Base-by-base conservation (phyloP, 1,140 invertebrate species). In the Drosophila aff. region DNA sequence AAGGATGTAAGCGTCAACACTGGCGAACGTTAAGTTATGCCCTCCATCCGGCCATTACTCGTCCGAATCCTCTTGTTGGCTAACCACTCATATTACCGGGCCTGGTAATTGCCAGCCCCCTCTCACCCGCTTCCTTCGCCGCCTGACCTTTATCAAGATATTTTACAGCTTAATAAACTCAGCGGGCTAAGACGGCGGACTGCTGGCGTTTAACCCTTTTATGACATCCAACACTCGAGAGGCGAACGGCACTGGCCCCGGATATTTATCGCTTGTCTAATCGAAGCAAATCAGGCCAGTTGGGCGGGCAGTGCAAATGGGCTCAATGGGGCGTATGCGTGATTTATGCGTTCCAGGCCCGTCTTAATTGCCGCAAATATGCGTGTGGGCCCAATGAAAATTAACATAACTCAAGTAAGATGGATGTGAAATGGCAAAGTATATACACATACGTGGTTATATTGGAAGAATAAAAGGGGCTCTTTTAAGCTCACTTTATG, bases 1-100 rank as follows among this genome's bases (percentile, higher is more conserved):
- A 68, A 77, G 84, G 83, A 89, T 89, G 79, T 61, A 60, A 89
- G 76, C 84, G 83, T 86, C 83, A 86, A 77, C 81, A 80, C 76
- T 69, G 64, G 75, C 75, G 57, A 55, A 63, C 72, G 73, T 47
- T 77, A 81, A 81, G 72, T 84, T 83, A 85, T 83, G 65, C 82
- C 75, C 67, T 62, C 52, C 50, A 78, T 78, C 75, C 75, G 75
- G 75, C 57, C 74, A 78, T 78, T 78, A 78, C 67, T 60, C 38
- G 66, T 15, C 46, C 47, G 61, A 62, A 28, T 49, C 40, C 49
- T 26, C 60, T 46, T 78, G 77, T 81, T 73, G 78, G 74, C 26
- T 68, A 47, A 71, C 79, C 76, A 57, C 65, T 87, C 82, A 65
- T 76, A 80, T 86, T 80, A 73, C 82, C 53, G 58, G 82, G 36